phyloP scores from a whole-genome alignment of 2,888 invertebrate genomes.

The Ophioninae sp. region DNA sequence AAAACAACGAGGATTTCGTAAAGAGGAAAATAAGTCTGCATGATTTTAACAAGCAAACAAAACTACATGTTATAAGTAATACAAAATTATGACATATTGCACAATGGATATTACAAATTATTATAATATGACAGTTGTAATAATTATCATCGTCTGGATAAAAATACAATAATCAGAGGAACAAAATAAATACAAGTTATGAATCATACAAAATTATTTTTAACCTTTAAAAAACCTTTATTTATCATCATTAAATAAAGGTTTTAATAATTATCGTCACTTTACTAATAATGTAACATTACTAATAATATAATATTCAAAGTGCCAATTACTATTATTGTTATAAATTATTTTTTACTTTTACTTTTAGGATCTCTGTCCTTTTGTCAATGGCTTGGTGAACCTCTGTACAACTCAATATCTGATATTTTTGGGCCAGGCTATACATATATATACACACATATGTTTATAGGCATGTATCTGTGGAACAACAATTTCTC shows the following conservation, averaged over 20 bases:
- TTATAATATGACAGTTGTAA: too few species aligned
- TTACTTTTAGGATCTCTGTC: not conserved
- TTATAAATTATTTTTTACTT: not conserved
- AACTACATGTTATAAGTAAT: too few species aligned
- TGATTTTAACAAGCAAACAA: too few species aligned
- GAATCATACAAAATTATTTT: not conserved
- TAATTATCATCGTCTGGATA: too few species aligned
- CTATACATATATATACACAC: not conserved
- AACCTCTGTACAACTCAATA: not conserved
- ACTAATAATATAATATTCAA: not conserved
- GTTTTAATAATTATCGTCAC: not conserved
- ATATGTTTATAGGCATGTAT: not conserved
- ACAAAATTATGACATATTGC: too few species aligned
- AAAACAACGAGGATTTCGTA: too few species aligned
- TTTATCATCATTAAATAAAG: not conserved
- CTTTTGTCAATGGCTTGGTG: not conserved
- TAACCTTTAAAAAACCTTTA: not conserved
- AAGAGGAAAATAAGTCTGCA: too few species aligned
- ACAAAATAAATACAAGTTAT: too few species aligned
- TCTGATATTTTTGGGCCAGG: not conserved
- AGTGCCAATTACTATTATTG: not conserved
- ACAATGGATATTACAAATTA: too few species aligned
- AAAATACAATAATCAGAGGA: too few species aligned
- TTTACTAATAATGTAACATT: not conserved
- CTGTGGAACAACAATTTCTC: constrained; percentile 51